Conservation (phyloP, 1,140 invertebrate genomes). For the Metopolophium dirhodum region DNA sequence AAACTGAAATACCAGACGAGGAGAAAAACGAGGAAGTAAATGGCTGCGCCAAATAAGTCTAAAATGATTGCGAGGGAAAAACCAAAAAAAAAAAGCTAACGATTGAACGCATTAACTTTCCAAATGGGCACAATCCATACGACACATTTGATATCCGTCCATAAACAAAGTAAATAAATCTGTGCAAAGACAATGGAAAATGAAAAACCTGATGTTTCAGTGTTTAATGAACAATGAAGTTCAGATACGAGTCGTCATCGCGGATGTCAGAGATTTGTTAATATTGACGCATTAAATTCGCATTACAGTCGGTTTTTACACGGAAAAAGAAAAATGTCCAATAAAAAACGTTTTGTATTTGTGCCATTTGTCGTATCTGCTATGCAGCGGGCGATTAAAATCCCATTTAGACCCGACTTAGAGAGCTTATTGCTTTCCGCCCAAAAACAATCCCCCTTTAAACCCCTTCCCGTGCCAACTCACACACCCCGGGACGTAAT, state of each 20-base stretch:
- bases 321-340: constrained; percentile 33
- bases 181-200: constrained; percentile 17
- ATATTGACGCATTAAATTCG: constrained; percentile 51
- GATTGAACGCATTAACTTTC: constrained; percentile 50
- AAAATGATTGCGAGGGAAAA: not conserved
- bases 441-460: constrained; percentile 39
- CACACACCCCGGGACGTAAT: constrained; percentile 31
- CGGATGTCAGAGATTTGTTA: constrained; percentile 15
- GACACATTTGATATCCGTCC: constrained; percentile 28
- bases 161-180: not conserved
- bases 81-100: constrained; percentile 39
- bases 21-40: not conserved
- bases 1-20: not conserved
- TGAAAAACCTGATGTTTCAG: not conserved
- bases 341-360: constrained; percentile 52
- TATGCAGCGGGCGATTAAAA: constrained; percentile 47
- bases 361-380: constrained; percentile 55
- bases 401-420: constrained; percentile 55
- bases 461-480: constrained; percentile 53
- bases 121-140: constrained; percentile 15
- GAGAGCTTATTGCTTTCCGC: constrained; percentile 56
- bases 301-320: constrained; percentile 49
- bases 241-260: constrained; percentile 27
- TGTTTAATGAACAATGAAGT: constrained; percentile 55
- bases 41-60: not conserved